A percentile compares a stretch with the other conserved stretches of the same genome.
These are phyloP conservation scores for Gambusia holbrooki DNA, from an alignment of 2,113 vertebrate species.

Conservation along the genomic window DNA sequence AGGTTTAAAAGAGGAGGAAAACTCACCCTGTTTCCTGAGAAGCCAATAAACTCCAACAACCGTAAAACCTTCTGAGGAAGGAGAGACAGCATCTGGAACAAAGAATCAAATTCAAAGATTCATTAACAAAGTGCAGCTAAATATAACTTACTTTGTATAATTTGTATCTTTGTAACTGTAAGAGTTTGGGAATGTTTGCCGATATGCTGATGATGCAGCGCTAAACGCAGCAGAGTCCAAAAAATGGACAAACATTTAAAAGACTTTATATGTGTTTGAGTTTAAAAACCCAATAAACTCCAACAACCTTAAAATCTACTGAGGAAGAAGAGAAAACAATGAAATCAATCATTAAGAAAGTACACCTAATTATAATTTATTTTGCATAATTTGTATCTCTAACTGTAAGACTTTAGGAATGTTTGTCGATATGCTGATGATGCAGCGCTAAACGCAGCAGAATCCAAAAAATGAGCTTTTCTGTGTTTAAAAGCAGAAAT, in stretches of 20 bases:
- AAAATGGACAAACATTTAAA: not conserved
- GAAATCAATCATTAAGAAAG: too few species aligned
- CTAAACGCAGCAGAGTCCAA: not conserved
- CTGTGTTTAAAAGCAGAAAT: not conserved
- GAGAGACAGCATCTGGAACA: slow-evolving; percentile 92
- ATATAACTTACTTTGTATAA: not conserved
- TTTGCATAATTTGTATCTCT: not conserved
- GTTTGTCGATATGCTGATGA: slow-evolving; percentile 5
- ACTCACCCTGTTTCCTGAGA: slow-evolving; percentile 94
- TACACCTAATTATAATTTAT: too few species aligned
- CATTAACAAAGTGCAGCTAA: not conserved
- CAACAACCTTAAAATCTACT: too few species aligned
- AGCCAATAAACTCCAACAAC: slow-evolving; percentile 95
- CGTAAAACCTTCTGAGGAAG: slow-evolving; percentile 91
- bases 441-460: not conserved
- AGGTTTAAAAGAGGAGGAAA: not conserved
- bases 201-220: not conserved
- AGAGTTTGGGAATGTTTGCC: not conserved
- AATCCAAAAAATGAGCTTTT: not conserved
- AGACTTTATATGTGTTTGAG: too few species aligned
- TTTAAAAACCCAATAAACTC: too few species aligned
- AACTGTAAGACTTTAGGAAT: too few species aligned
- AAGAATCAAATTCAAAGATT: fast-evolving
- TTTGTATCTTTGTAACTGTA: not conserved
- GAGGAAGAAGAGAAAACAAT: too few species aligned